phyloP scores from a whole-genome alignment of 2,888 invertebrate genomes.

The Drosophila setosimentum region DNA sequence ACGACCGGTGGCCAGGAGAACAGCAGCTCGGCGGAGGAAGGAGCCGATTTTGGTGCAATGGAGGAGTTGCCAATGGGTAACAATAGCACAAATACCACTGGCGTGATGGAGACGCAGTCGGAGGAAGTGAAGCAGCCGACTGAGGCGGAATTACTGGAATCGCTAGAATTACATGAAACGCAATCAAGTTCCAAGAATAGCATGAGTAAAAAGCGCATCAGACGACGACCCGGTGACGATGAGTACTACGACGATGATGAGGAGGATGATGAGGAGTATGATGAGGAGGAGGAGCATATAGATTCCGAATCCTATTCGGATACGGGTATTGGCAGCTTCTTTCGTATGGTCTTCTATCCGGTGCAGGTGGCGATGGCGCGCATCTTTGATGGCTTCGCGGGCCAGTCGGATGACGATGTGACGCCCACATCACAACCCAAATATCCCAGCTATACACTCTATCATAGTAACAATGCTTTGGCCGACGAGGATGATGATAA shows the following conservation, averaged over 20 bases:
- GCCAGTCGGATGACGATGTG: conserved; percentile 41
- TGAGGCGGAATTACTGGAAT: background rate
- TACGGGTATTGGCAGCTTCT: conserved; percentile 73
- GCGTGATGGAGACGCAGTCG: background rate
- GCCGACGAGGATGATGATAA: conserved; percentile 39
- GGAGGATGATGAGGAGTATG: conserved; percentile 56
- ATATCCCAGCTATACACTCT: conserved; percentile 80
- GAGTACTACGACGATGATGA: conserved; percentile 61
- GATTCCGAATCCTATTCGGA: conserved; percentile 12
- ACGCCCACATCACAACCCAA: conserved; percentile 48
- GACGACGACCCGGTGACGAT: conserved; percentile 62
- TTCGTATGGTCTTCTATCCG: conserved; percentile 83
- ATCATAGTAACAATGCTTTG: conserved; percentile 67
- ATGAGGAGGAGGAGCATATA: conserved; percentile 43
- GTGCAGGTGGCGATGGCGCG: conserved; percentile 79
- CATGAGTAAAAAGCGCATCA: conserved; percentile 68
- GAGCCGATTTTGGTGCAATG: conserved; percentile 73
- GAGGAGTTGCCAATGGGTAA: conserved; percentile 36
- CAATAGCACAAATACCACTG: conserved; percentile 9
- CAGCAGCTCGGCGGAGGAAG: conserved; percentile 73
- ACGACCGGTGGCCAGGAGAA: conserved; percentile 43
- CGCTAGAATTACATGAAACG: background rate
- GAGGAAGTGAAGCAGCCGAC: conserved; percentile 13
- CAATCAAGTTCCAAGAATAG: conserved; percentile 51
- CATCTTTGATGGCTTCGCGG: conserved; percentile 73